phyloP scores from a whole-genome alignment of 2,113 vertebrate genomes.

The Acrocephalus arundinaceus region DNA sequence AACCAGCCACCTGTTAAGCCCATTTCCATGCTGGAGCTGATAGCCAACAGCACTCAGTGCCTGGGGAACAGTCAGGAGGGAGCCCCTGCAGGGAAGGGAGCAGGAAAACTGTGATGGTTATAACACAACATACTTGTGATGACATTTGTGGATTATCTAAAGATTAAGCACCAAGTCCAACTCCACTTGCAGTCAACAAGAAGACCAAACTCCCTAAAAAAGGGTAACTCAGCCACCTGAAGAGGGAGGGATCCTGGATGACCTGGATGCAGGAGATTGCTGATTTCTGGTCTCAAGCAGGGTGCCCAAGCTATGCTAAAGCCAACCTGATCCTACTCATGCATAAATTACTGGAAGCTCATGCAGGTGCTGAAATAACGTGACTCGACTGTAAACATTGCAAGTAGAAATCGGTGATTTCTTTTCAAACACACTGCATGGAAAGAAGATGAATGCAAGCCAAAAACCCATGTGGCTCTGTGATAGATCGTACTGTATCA shows the following conservation, averaged over 20 bases:
- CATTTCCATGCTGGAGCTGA: neutral
- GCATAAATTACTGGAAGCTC: neutral
- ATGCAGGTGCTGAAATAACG: neutral
- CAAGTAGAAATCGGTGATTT: neutral
- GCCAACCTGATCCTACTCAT: neutral
- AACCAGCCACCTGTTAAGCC: neutral
- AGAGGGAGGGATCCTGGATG: neutral
- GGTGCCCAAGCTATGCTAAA: neutral
- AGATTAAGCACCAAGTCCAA: neutral
- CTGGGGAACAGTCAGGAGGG: neutral
- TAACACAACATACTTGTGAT: neutral
- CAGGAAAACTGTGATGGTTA: neutral
- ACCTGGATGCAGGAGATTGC: neutral
- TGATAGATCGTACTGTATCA: neutral
- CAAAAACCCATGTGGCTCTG: neutral
- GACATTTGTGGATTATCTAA: neutral
- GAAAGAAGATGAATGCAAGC: conserved; percentile 21
- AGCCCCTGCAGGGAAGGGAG: neutral
- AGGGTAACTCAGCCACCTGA: neutral
- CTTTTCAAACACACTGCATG: neutral
- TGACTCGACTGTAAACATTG: neutral
- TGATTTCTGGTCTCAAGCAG: neutral
- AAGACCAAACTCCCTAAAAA: neutral
- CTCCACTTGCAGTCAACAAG: neutral
- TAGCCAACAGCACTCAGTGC: neutral